Conservation (phyloP, 1,140 invertebrate genomes). For the Doryteuthis pealeii region DNA sequence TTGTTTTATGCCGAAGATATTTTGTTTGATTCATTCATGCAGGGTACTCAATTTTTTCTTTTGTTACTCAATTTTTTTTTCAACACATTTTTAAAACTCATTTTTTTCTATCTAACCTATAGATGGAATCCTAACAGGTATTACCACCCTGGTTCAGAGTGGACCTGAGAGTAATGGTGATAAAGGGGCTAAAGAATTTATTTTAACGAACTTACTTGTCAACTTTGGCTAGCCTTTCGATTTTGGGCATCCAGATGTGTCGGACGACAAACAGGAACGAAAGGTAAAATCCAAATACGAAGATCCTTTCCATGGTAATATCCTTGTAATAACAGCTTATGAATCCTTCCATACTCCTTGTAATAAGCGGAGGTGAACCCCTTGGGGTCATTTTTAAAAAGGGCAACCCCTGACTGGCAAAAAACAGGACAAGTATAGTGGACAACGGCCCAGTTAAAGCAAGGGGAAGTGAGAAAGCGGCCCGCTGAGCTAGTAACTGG, state of each 20-base stretch:
- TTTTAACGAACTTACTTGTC: constrained; percentile 36
- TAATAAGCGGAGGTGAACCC: no score
- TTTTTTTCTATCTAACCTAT: no score
- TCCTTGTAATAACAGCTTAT: not conserved
- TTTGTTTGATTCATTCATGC: no score
- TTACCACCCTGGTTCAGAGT: no score
- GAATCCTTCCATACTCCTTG: not conserved
- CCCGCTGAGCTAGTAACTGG: constrained; percentile 43
- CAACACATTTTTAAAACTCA: no score
- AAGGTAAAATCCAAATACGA: constrained; percentile 24
- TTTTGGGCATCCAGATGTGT: constrained; percentile 36
- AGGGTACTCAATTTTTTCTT: no score
- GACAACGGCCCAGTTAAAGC: constrained; percentile 37
- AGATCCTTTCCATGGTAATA: not conserved
- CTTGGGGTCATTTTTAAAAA: not conserved
- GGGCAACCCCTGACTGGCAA: no score
- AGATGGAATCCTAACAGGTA: no score
- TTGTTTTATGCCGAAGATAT: no score
- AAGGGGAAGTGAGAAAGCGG: constrained; percentile 41
- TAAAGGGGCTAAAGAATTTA: no score
- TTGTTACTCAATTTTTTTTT: no score
- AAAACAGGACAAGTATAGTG: constrained; percentile 28
- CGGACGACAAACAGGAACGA: constrained; percentile 30
- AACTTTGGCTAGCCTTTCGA: constrained; percentile 30
- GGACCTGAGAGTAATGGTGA: no score